phyloP scores from a whole-genome alignment of 2,888 invertebrate species.

The Habrosyne pyritoides region DNA sequence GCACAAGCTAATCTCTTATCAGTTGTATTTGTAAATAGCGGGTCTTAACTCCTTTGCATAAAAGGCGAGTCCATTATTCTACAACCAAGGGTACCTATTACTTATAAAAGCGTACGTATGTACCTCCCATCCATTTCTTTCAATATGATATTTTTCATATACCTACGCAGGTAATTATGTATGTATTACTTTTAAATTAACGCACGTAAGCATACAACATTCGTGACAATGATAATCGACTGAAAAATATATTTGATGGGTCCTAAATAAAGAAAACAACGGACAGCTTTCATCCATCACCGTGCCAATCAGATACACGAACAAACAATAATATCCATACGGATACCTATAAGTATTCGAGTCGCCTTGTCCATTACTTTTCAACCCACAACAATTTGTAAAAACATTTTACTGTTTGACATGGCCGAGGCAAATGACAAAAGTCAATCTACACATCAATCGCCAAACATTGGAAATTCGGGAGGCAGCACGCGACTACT shows the following conservation, averaged over 20 bases:
- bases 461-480: conserved; percentile 83
- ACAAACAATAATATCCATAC: conserved; percentile 41
- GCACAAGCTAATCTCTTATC: conserved; percentile 65
- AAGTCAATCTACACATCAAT: conserved; percentile 84
- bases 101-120: neutral
- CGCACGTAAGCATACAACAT: conserved; percentile 16
- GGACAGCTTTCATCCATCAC: conserved; percentile 71
- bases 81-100: conserved; percentile 14
- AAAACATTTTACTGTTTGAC: conserved; percentile 81
- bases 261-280: conserved; percentile 60
- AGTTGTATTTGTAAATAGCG: conserved; percentile 41
- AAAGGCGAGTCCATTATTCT: conserved; percentile 26
- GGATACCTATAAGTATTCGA: conserved; percentile 59
- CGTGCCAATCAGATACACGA: conserved; percentile 71
- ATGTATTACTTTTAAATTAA: neutral
- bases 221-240: conserved; percentile 45
- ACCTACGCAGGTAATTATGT: no score
- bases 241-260: conserved; percentile 40
- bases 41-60: conserved; percentile 38
- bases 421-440: conserved; percentile 81
- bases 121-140: no score
- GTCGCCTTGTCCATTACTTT: conserved; percentile 77
- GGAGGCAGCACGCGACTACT: conserved; percentile 80
- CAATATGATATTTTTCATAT: no score
- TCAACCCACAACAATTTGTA: conserved; percentile 71